A percentile compares a stretch with the other conserved stretches of the same genome.
These are phyloP conservation scores for Parazoanthus atlanticus DNA, from an alignment of 92 coral and sea anemone species.

Conservation along the genomic window DNA sequence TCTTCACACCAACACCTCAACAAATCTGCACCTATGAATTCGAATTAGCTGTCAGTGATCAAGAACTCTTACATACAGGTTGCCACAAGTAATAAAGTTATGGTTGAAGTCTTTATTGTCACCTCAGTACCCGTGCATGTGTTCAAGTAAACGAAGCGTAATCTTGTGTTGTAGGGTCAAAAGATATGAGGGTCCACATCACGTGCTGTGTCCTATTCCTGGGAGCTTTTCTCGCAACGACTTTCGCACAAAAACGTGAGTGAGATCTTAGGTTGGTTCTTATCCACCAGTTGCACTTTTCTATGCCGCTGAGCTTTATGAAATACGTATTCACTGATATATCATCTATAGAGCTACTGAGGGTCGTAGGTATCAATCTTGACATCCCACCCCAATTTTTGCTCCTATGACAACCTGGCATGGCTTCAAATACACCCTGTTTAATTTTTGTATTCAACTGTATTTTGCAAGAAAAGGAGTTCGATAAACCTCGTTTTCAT, in stretches of 20 bases:
- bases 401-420: too few relatives aligned
- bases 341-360: not conserved
- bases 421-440: too few relatives aligned
- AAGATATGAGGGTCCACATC: slow-evolving; percentile 22
- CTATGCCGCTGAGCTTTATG: not conserved
- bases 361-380: too few relatives aligned
- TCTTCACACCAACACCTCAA: too few relatives aligned
- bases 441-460: too few relatives aligned
- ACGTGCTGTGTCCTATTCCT: slow-evolving; percentile 1
- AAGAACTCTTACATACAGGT: too few relatives aligned
- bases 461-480: too few relatives aligned
- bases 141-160: not conserved
- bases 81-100: too few relatives aligned
- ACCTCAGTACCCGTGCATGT: not conserved
- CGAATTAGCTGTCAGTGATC: too few relatives aligned
- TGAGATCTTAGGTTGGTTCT: not conserved
- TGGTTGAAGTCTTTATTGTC: not conserved
- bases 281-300: not conserved
- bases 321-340: not conserved
- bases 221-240: not conserved
- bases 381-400: too few relatives aligned
- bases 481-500: too few relatives aligned
- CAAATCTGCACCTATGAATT: too few relatives aligned
- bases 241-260: slow-evolving; percentile 11
- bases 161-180: not conserved